Conservation (phyloP, 2,797 vertebrate species). For the Hafferia zeledoni region DNA sequence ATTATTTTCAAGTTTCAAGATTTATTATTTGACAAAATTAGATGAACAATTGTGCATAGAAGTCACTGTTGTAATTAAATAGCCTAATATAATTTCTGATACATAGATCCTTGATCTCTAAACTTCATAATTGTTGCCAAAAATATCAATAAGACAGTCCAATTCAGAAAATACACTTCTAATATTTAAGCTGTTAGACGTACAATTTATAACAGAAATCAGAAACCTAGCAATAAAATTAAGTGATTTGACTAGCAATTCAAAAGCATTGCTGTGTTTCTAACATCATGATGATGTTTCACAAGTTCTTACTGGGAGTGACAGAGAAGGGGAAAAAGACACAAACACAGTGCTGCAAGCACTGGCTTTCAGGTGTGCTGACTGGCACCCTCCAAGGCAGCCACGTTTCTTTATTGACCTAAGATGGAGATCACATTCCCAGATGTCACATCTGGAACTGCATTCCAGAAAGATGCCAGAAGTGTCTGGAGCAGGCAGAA, state of each 20-base stretch:
- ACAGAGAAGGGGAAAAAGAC: neutral
- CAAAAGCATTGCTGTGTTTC: neutral
- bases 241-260: neutral
- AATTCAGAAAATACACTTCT: neutral
- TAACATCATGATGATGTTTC: neutral
- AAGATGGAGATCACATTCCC: neutral
- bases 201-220: neutral
- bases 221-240: neutral
- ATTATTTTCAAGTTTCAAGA: neutral
- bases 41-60: neutral
- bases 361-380: neutral
- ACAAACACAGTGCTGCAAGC: neutral
- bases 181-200: neutral
- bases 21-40: neutral
- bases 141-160: neutral
- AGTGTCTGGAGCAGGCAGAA: neutral
- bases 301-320: neutral
- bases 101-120: neutral
- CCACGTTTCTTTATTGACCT: neutral
- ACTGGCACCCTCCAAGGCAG: neutral
- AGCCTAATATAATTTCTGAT: neutral
- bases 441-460: neutral
- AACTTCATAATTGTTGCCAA: neutral
- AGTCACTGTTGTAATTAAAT: neutral
- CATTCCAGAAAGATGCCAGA: neutral